Percentiles rank a stretch among this genome's conserved stretches.
phyloP scores from a whole-genome alignment of 2,797 vertebrate species.

The Bradypus variegatus region DNA sequence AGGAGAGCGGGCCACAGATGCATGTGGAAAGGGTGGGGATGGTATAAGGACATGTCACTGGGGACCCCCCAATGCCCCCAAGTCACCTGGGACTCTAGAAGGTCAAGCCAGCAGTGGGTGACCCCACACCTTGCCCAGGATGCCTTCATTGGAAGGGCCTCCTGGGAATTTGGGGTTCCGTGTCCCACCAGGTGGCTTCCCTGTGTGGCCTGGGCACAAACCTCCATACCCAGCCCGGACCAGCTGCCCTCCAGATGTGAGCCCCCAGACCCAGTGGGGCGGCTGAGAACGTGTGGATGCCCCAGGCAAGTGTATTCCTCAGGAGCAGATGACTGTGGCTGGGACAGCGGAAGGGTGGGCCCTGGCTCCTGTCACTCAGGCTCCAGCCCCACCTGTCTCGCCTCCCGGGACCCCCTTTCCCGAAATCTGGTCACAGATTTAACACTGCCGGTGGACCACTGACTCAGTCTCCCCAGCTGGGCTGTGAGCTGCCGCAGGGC shows the following conservation, averaged over 20 bases:
- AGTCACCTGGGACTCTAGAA: neutral
- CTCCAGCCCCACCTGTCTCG: neutral
- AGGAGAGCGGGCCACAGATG: too few relatives aligned
- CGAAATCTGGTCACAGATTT: too few relatives aligned
- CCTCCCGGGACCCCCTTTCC: fast-evolving
- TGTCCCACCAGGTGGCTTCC: too few relatives aligned
- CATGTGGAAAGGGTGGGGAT: neutral
- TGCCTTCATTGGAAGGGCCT: neutral
- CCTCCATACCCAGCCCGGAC: neutral
- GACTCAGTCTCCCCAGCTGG: neutral
- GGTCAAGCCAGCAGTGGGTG: neutral
- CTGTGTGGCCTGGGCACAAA: neutral
- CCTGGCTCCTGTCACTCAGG: neutral
- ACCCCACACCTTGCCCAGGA: neutral
- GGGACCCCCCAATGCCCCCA: neutral
- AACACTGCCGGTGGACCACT: neutral
- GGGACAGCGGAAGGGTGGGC: fast-evolving
- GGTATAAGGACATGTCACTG: neutral
- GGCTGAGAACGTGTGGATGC: neutral
- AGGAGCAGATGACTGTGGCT: neutral
- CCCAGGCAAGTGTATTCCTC: neutral
- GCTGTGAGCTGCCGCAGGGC: neutral
- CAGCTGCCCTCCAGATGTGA: neutral
- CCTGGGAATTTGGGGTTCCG: neutral
- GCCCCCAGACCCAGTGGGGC: too few relatives aligned